These are phyloP conservation scores for Syrrhaptes paradoxus DNA, from an alignment of 2,113 vertebrate genomes.

Conservation along the genomic window DNA sequence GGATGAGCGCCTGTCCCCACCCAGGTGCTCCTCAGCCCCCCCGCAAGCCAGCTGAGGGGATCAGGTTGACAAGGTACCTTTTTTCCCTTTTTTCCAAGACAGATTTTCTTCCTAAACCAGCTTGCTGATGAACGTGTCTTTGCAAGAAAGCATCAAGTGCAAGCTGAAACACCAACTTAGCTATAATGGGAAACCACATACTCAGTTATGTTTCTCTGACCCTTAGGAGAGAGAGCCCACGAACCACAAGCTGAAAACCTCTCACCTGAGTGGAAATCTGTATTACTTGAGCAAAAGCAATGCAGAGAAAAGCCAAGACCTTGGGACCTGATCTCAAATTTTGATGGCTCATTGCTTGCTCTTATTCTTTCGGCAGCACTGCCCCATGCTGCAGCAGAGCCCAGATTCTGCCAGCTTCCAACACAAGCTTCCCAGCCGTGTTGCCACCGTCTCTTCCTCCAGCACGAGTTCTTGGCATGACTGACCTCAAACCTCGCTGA, in stretches of 20 bases:
- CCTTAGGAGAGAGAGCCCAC: not conserved
- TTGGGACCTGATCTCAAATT: not conserved
- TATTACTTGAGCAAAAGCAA: not conserved
- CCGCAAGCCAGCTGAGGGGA: not conserved
- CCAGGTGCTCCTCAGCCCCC: not conserved
- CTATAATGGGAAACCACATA: not conserved
- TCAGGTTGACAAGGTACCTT: not conserved
- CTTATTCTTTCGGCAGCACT: not conserved
- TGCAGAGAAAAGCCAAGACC: not conserved
- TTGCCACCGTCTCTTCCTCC: not conserved
- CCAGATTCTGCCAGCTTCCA: not conserved
- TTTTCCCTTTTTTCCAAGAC: not conserved
- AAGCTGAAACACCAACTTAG: not conserved
- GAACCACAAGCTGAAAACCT: not conserved
- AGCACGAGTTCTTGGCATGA: accelerated
- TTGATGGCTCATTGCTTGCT: not conserved
- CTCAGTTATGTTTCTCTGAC: not conserved
- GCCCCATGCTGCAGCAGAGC: accelerated
- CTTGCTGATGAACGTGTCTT: not conserved
- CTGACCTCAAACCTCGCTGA: not conserved
- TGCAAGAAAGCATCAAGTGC: not conserved
- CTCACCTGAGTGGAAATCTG: not conserved
- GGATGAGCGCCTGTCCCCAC: not conserved
- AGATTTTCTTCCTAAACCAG: not conserved
- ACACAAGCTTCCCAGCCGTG: not conserved